phyloP scores from a whole-genome alignment of 1,140 invertebrate species.

The Stenopsyche tienmushanensis region DNA sequence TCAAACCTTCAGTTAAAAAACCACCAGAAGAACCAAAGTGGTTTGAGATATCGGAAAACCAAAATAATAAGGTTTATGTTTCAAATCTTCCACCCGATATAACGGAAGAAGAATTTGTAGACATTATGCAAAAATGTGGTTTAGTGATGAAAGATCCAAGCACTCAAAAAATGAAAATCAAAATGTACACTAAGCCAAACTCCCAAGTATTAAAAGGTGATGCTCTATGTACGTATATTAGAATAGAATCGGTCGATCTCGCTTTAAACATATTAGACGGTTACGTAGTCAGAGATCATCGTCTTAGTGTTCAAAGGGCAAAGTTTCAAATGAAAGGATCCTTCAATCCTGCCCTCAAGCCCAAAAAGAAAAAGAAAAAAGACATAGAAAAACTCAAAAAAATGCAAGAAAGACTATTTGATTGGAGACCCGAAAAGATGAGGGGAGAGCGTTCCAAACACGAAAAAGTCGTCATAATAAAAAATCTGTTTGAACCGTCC shows the following conservation, averaged over 20 bases:
- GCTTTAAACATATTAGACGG: constrained; percentile 93
- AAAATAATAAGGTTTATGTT: constrained; percentile 97
- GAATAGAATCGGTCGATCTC: constrained; percentile 92
- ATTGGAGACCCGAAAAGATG: constrained; percentile 93
- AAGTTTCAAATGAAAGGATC: constrained; percentile 94
- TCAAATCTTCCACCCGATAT: constrained; percentile 87
- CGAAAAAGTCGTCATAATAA: constrained; percentile 90
- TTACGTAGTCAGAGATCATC: constrained; percentile 74
- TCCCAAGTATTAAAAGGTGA: constrained; percentile 91
- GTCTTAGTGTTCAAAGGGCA: constrained; percentile 86
- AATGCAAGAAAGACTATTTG: constrained; percentile 93
- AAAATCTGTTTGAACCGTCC: constrained; percentile 89
- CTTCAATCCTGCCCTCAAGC: constrained; percentile 92
- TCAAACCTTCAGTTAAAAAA: constrained; percentile 49
- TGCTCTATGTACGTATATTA: constrained; percentile 95
- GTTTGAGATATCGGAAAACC: constrained; percentile 92
- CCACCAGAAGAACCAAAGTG: constrained; percentile 65
- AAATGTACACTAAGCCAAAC: constrained; percentile 85
- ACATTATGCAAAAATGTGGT: constrained; percentile 96
- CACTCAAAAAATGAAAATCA: constrained; percentile 87
- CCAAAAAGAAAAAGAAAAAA: constrained; percentile 87
- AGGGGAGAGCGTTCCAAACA: constrained; percentile 79
- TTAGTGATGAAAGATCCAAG: constrained; percentile 86
- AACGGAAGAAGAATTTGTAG: constrained; percentile 85
- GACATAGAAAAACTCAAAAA: constrained; percentile 90